A percentile compares a stretch with the other conserved stretches of the same genome.
These are phyloP conservation scores for Malurus alboscapulatus DNA, from an alignment of 2,113 vertebrate genomes.

Conservation along the genomic window DNA sequence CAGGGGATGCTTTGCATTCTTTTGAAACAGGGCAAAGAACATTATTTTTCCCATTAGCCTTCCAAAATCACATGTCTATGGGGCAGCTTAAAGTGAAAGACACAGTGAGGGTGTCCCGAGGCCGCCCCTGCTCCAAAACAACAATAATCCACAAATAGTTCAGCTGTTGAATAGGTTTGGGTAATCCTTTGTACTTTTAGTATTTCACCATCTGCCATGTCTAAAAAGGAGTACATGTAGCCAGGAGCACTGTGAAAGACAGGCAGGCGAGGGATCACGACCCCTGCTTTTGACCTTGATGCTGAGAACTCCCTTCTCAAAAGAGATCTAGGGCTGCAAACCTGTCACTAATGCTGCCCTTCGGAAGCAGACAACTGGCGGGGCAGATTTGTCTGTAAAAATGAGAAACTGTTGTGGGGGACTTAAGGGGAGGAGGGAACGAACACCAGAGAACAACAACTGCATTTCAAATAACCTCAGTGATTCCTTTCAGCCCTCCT, in stretches of 20 bases:
- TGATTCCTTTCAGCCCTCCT: not conserved
- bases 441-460: conserved; percentile 7
- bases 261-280: conserved; percentile 32
- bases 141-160: conserved; percentile 41
- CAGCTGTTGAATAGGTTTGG: conserved; percentile 28
- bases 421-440: not conserved
- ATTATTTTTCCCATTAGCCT: not conserved
- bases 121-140: not conserved
- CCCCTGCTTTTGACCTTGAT: conserved; percentile 57
- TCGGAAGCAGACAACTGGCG: conserved; percentile 1
- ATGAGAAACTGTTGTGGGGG: conserved; percentile 3
- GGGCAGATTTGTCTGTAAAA: conserved; percentile 17
- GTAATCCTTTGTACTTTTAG: conserved; percentile 54
- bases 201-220: conserved; percentile 57
- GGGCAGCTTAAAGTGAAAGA: conserved; percentile 8
- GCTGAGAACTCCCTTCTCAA: conserved; percentile 41
- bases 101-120: not conserved
- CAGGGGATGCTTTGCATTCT: not conserved
- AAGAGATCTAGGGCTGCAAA: conserved; percentile 49
- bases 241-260: conserved; percentile 54
- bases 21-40: not conserved
- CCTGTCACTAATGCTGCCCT: conserved; percentile 17
- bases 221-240: conserved; percentile 55
- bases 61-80: not conserved
- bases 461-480: conserved; percentile 10